phyloP scores from a whole-genome alignment of 1,140 invertebrate genomes.

The Aphidius ervi region DNA sequence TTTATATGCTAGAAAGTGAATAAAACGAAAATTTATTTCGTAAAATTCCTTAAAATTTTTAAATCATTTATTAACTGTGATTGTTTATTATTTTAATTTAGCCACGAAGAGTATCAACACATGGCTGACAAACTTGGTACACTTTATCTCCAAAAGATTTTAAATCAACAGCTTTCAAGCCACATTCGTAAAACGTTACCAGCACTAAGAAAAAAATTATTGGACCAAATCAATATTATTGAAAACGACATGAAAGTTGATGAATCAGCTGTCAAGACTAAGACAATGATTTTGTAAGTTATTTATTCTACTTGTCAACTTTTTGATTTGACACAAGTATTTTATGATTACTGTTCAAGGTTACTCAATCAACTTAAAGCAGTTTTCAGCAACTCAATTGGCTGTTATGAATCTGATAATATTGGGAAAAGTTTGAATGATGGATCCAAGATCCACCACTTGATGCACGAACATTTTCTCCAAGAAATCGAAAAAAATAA shows the following conservation, averaged over 20 bases:
- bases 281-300: constrained; percentile 98
- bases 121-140: constrained; percentile 96
- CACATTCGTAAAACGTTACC: constrained; percentile 98
- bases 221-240: constrained; percentile 89
- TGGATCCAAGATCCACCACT: constrained; percentile 97
- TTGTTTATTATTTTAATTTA: constrained; percentile 39
- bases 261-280: constrained; percentile 97
- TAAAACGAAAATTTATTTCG: neutral
- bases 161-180: constrained; percentile 99
- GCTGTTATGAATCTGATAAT: constrained; percentile 89
- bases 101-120: constrained; percentile 88
- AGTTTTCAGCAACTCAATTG: constrained; percentile 97
- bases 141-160: constrained; percentile 90
- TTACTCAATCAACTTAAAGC: constrained; percentile 98
- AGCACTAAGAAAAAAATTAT: constrained; percentile 88
- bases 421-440: constrained; percentile 98
- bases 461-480: constrained; percentile 99
- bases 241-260: constrained; percentile 99
- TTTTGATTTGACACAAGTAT: constrained; percentile 14
- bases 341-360: constrained; percentile 54
- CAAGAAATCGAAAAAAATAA: constrained; percentile 99
- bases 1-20: too few relatives aligned
- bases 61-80: too few relatives aligned
- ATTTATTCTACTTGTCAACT: neutral
- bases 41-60: too few relatives aligned